Conservation (phyloP, 1,140 invertebrate species). For the Platorchestia sp. region DNA sequence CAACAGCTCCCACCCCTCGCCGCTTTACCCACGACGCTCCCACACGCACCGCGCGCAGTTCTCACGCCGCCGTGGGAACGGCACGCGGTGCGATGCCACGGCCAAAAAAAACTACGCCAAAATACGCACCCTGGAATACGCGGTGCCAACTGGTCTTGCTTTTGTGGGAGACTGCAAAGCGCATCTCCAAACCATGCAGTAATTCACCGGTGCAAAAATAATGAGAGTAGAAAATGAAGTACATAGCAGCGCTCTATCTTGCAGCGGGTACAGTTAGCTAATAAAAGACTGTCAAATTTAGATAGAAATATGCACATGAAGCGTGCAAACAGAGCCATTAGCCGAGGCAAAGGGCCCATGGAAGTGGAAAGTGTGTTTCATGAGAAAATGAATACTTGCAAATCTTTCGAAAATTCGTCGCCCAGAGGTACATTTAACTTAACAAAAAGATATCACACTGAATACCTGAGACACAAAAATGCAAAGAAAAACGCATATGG, state of each 20-base stretch:
- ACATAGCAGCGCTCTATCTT: background rate
- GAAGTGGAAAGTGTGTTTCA: background rate
- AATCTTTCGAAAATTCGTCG: background rate
- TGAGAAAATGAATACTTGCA: background rate
- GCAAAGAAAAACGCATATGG: background rate
- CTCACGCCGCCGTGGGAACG: constrained; percentile 14
- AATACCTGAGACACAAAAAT: background rate
- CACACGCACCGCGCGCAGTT: background rate
- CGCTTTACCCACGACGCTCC: background rate
- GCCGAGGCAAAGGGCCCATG: background rate
- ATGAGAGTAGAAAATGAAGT: background rate
- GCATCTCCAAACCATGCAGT: background rate
- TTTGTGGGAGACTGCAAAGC: background rate
- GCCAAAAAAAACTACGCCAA: background rate
- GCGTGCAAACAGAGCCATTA: background rate
- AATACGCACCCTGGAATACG: constrained; percentile 7
- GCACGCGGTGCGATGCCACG: background rate
- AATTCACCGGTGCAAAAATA: background rate
- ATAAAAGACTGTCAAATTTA: background rate
- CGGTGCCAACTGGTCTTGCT: background rate
- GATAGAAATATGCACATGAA: background rate
- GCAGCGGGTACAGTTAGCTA: background rate
- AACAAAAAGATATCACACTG: background rate
- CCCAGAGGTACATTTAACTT: too few relatives aligned
- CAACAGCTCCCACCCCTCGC: background rate